phyloP scores from a whole-genome alignment of 2,797 vertebrate species.

The Lophius americanus region DNA sequence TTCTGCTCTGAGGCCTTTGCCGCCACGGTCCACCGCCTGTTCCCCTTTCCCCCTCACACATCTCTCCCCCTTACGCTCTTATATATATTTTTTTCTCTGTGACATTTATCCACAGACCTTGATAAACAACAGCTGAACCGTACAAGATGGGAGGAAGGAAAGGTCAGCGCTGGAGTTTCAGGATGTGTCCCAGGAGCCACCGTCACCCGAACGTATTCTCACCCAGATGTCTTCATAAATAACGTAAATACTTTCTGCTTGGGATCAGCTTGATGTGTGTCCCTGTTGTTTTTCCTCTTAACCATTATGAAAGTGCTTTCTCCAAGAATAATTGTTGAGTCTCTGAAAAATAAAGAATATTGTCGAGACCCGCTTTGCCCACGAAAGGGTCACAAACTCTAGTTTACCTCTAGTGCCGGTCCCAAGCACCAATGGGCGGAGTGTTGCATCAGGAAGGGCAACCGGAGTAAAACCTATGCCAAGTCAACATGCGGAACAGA shows the following conservation, averaged over 20 bases:
- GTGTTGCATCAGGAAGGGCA: too few species aligned
- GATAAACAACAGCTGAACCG: slow-evolving; percentile 8
- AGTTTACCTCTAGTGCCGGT: too few species aligned
- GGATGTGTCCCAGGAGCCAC: not conserved
- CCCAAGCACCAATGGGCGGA: too few species aligned
- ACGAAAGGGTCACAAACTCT: too few species aligned
- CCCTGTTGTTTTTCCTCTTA: too few species aligned
- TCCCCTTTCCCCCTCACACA: slow-evolving; percentile 11
- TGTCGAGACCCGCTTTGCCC: too few species aligned
- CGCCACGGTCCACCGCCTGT: slow-evolving; percentile 23
- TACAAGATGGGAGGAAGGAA: not conserved
- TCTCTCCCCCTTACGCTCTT: slow-evolving; percentile 1
- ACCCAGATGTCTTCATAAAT: slow-evolving; percentile 3
- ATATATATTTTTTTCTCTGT: not conserved
- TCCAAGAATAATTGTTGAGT: too few species aligned
- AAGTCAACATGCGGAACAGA: too few species aligned
- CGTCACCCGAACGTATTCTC: not conserved
- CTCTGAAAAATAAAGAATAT: too few species aligned
- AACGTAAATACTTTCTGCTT: not conserved
- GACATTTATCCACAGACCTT: slow-evolving; percentile 15
- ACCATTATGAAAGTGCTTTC: too few species aligned
- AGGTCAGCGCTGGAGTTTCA: not conserved
- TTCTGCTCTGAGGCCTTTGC: slow-evolving; percentile 19
- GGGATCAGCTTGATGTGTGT: too few species aligned
- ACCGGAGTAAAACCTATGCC: too few species aligned